Percentiles rank a stretch among this genome's conserved stretches.
phyloP scores from a whole-genome alignment of 2,888 invertebrate species.

The Anodontia alba region DNA sequence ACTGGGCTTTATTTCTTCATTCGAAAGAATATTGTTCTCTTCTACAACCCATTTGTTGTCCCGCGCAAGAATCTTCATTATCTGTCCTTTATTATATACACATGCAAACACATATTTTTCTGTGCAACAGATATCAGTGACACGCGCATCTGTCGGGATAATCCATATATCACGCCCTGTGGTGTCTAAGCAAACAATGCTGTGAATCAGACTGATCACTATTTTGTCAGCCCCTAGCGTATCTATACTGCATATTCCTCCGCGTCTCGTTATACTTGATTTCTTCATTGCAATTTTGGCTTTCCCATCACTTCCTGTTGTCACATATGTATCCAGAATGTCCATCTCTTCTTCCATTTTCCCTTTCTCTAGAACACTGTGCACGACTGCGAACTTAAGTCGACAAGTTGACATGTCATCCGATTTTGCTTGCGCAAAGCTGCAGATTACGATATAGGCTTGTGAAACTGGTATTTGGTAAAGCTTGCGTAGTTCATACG shows the following conservation, averaged over 20 bases:
- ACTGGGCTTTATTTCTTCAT: background rate
- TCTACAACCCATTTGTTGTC: background rate
- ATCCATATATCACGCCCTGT: background rate
- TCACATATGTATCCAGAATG: background rate
- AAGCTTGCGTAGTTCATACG: background rate
- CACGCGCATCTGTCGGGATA: background rate
- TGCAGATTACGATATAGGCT: background rate
- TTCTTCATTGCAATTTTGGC: background rate
- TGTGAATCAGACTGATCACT: background rate
- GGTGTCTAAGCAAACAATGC: background rate
- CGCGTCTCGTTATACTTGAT: background rate
- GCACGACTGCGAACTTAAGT: background rate
- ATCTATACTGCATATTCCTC: background rate
- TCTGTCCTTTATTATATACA: background rate
- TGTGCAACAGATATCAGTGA: background rate
- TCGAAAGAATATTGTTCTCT: background rate
- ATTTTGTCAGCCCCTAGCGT: background rate
- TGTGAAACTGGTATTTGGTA: background rate
- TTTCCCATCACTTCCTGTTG: background rate
- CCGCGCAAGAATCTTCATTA: background rate
- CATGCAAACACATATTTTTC: background rate
- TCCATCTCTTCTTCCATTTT: background rate
- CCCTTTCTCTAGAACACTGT: background rate
- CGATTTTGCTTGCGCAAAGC: background rate
- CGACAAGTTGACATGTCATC: too few species aligned